Evolutionary conservation across 2,113 vertebrate genomes (phyloP).

Genomic region (Maccullochella peelii): DNA sequence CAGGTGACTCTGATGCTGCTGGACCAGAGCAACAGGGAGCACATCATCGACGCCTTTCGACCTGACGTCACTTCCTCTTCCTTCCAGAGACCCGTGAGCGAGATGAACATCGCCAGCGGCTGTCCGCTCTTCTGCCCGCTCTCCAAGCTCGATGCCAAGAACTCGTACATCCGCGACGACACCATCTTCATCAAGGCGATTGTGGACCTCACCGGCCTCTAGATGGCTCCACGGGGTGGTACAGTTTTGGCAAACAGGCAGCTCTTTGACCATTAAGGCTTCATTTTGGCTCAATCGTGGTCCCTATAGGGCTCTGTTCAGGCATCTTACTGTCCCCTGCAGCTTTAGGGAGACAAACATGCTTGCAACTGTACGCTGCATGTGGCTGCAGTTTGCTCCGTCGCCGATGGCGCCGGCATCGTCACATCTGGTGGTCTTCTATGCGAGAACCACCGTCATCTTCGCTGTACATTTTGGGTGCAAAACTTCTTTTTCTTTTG

Average conservation of each 20-base stretch:
- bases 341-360: slow-evolving; percentile 55
- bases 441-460: slow-evolving; percentile 38
- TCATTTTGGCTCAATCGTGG: slow-evolving; percentile 54
- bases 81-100: slow-evolving; percentile 93
- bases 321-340: slow-evolving; percentile 57
- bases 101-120: slow-evolving; percentile 99
- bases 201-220: slow-evolving; percentile 96
- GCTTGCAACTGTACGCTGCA: slow-evolving; percentile 56
- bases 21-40: slow-evolving; percentile 97
- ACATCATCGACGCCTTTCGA: slow-evolving; percentile 96
- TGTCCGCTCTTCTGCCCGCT: slow-evolving; percentile 97
- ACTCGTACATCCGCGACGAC: slow-evolving; percentile 94
- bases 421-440: slow-evolving; percentile 34
- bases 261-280: slow-evolving; percentile 67
- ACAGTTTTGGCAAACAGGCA: slow-evolving; percentile 55
- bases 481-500: slow-evolving; percentile 44
- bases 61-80: slow-evolving; percentile 94
- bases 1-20: slow-evolving; percentile 98
- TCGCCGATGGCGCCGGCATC: slow-evolving; percentile 36
- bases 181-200: slow-evolving; percentile 98
- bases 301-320: slow-evolving; percentile 50
- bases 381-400: slow-evolving; percentile 54
- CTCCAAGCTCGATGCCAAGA: slow-evolving; percentile 92
- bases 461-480: slow-evolving; percentile 66
- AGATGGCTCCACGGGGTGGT: slow-evolving; percentile 41